Conservation (phyloP, 2,888 invertebrate species). For the Thymelicus sylvestris region DNA sequence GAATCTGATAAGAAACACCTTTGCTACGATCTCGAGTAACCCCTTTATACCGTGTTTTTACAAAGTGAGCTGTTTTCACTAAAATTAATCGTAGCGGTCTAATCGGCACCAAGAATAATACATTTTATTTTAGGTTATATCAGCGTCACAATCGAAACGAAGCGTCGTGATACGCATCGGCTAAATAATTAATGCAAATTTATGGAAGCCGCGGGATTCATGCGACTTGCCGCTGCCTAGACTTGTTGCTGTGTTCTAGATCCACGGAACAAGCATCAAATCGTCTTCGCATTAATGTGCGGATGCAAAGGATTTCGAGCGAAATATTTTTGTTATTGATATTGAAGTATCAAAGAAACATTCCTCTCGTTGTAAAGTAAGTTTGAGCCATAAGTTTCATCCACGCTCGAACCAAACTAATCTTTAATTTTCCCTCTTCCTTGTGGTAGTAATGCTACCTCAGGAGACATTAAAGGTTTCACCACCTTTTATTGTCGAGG, state of each 20-base stretch:
- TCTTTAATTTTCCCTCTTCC: no score
- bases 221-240: conserved; percentile 45
- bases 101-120: conserved; percentile 32
- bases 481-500: no score
- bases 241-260: conserved; percentile 49
- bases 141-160: conserved; percentile 58
- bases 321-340: conserved; percentile 9
- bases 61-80: conserved; percentile 39
- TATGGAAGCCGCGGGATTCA: conserved; percentile 55
- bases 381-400: not conserved
- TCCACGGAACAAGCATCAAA: conserved; percentile 33
- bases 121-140: conserved; percentile 50
- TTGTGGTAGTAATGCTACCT: no score
- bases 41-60: conserved; percentile 33
- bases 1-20: conserved; percentile 37
- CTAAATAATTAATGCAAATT: conserved; percentile 70
- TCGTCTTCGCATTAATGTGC: conserved; percentile 29
- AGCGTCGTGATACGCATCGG: conserved; percentile 62
- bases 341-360: not conserved
- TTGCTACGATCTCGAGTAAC: conserved; percentile 35
- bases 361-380: not conserved
- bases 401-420: no score
- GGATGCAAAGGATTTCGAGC: conserved; percentile 33
- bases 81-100: conserved; percentile 36
- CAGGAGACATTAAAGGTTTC: no score